phyloP scores from a whole-genome alignment of 2,888 invertebrate species.

The Drosophila mulleri region DNA sequence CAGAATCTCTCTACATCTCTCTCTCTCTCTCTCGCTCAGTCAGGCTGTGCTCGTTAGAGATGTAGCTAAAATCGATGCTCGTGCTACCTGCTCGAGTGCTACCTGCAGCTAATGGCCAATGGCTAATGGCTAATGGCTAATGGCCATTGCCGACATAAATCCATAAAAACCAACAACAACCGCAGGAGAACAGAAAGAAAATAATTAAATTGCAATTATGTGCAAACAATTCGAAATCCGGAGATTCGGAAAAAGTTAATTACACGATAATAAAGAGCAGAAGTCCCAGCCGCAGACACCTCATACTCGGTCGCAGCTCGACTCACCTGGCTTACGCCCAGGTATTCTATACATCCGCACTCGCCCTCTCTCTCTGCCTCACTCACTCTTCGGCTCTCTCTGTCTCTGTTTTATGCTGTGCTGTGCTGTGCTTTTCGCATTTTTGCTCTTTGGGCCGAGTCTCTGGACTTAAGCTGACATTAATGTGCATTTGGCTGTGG shows the following conservation, averaged over 20 bases:
- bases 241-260: slow-evolving; percentile 80
- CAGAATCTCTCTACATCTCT: slow-evolving; percentile 2
- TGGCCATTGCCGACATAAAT: slow-evolving; percentile 65
- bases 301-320: neutral
- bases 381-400: neutral
- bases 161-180: slow-evolving; percentile 60
- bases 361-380: neutral
- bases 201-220: slow-evolving; percentile 81
- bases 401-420: neutral
- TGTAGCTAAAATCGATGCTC: slow-evolving; percentile 43
- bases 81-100: slow-evolving; percentile 28
- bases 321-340: slow-evolving; percentile 4
- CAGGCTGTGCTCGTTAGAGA: neutral
- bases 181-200: slow-evolving; percentile 44
- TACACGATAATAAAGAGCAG: slow-evolving; percentile 78
- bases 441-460: slow-evolving; percentile 10
- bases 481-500: slow-evolving; percentile 74
- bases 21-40: neutral
- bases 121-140: slow-evolving; percentile 50
- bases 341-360: slow-evolving; percentile 16
- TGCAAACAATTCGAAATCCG: slow-evolving; percentile 79
- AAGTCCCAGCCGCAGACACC: slow-evolving; percentile 23
- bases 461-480: slow-evolving; percentile 69
- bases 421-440: slow-evolving; percentile 1
- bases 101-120: slow-evolving; percentile 29